A percentile compares a stretch with the other conserved stretches of the same genome.
phyloP scores from a whole-genome alignment of 2,113 vertebrate species.

The Cyanistes caeruleus region DNA sequence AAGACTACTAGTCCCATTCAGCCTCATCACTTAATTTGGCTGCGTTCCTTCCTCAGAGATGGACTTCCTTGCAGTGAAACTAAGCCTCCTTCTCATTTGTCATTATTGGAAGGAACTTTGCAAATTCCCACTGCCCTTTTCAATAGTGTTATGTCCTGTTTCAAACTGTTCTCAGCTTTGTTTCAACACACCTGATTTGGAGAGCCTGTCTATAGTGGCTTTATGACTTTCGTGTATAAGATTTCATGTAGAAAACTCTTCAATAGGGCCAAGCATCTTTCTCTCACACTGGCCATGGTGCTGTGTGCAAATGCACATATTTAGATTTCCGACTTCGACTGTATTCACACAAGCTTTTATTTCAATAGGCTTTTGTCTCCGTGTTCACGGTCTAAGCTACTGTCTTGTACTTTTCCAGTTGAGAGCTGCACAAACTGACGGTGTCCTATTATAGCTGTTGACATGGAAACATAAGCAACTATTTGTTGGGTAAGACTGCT shows the following conservation, averaged over 20 bases:
- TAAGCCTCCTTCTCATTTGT: background rate
- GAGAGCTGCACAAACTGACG: background rate
- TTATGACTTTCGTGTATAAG: background rate
- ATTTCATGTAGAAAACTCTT: background rate
- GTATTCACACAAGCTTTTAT: background rate
- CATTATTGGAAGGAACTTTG: background rate
- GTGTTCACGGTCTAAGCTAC: background rate
- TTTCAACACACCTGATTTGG: background rate
- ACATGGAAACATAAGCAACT: slow-evolving; percentile 49
- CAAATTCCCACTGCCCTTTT: background rate
- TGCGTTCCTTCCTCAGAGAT: background rate
- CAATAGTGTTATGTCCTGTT: background rate
- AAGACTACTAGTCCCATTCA: background rate
- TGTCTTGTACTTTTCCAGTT: slow-evolving; percentile 5
- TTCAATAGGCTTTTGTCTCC: background rate
- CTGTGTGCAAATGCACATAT: background rate
- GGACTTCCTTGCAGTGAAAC: background rate
- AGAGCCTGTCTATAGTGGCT: background rate
- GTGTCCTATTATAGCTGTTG: slow-evolving; percentile 19
- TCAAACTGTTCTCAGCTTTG: background rate
- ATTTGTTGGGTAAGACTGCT: background rate
- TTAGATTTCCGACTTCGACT: background rate
- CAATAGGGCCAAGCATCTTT: background rate
- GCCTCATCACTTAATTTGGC: background rate
- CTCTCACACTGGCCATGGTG: background rate